Percentiles rank a stretch among this genome's conserved stretches.
These are phyloP conservation scores for Chamaea fasciata DNA, from an alignment of 2,113 vertebrate species.

Conservation along the genomic window DNA sequence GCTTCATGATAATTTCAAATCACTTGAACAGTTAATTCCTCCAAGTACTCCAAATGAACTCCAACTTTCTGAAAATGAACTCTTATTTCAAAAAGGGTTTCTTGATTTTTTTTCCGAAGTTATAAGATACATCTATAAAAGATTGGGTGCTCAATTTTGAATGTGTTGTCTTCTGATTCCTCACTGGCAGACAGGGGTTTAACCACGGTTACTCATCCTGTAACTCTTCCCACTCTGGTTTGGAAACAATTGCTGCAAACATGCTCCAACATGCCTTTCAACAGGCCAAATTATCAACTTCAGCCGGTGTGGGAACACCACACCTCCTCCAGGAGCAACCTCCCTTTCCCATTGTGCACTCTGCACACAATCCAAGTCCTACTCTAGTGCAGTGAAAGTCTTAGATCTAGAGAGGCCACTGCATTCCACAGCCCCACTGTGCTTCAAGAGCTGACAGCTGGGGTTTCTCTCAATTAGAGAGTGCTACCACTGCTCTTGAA, in stretches of 20 bases:
- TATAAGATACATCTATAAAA: background rate
- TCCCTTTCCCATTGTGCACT: background rate
- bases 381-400: background rate
- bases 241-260: background rate
- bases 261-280: rapidly evolving
- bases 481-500: background rate
- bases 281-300: background rate
- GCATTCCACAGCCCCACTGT: rapidly evolving
- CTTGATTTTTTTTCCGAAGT: background rate
- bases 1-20: background rate
- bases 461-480: background rate
- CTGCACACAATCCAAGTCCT: background rate
- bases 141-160: background rate
- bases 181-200: background rate
- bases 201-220: background rate
- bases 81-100: background rate
- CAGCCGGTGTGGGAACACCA: background rate
- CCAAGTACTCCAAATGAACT: background rate
- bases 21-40: background rate
- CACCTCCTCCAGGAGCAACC: background rate
- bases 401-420: background rate
- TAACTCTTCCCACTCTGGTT: background rate
- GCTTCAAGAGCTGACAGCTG: background rate
- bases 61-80: background rate
- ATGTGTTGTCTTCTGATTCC: background rate